phyloP scores from a whole-genome alignment of 2,113 vertebrate genomes.

The Agelaius phoeniceus region DNA sequence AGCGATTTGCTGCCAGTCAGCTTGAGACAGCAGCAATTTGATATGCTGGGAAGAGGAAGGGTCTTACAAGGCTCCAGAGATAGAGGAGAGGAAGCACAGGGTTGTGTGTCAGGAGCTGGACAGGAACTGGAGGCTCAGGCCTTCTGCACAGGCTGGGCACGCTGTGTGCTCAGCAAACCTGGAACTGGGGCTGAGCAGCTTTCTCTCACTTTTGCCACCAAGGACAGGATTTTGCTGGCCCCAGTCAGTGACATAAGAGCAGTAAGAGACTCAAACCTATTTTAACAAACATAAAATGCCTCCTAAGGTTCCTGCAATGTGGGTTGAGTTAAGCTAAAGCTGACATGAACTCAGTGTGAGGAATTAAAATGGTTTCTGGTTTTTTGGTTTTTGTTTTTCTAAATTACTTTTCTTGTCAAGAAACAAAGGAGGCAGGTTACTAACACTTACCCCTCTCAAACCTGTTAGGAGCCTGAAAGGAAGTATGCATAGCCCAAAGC shows the following conservation, averaged over 20 bases:
- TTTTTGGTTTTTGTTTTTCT: not conserved
- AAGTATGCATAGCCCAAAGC: constrained; percentile 18
- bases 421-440: constrained; percentile 36
- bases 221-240: not conserved
- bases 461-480: not conserved
- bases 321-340: constrained; percentile 10
- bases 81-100: not conserved
- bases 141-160: not conserved
- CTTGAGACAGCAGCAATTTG: not conserved
- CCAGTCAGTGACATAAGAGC: not conserved
- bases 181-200: not conserved
- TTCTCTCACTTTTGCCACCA: not conserved
- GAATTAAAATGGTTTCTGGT: not conserved
- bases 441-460: constrained; percentile 15
- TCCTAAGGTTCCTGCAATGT: not conserved
- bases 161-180: not conserved
- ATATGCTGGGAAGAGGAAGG: constrained; percentile 24
- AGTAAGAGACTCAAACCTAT: not conserved
- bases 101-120: not conserved
- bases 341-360: not conserved
- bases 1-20: not conserved
- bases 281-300: not conserved
- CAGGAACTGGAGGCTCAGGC: not conserved
- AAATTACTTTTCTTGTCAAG: constrained; percentile 29
- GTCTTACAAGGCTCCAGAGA: not conserved